These are phyloP conservation scores for Gymnogyps californianus DNA, from an alignment of 2,113 vertebrate species.

Conservation along the genomic window DNA sequence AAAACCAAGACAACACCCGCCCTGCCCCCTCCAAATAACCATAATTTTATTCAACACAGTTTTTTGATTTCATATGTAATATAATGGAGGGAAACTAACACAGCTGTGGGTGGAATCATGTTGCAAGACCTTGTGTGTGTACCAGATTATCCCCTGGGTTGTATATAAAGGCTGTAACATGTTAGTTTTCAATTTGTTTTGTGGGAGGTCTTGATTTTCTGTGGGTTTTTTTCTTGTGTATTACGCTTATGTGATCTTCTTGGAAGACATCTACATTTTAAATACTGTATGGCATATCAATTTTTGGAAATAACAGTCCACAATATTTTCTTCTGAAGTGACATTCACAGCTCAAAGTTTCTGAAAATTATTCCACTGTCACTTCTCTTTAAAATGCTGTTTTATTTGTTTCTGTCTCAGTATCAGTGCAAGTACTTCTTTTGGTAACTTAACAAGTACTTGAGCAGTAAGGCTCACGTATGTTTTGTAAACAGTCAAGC, in stretches of 20 bases:
- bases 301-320: not conserved
- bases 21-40: not conserved
- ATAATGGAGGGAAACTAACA: not conserved
- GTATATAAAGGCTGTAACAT: not conserved
- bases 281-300: not conserved
- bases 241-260: not conserved
- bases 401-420: not conserved
- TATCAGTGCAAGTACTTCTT: not conserved
- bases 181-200: not conserved
- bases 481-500: not conserved
- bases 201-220: not conserved
- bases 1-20: not conserved
- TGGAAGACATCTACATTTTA: not conserved
- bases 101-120: not conserved
- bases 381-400: not conserved
- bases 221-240: accelerated
- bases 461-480: not conserved
- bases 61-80: not conserved
- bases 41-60: not conserved
- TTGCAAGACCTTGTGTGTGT: not conserved
- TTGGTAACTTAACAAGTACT: not conserved
- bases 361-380: not conserved
- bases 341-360: not conserved
- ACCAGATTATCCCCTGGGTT: not conserved
- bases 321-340: not conserved